phyloP scores from a whole-genome alignment of 2,113 vertebrate species.

The Ailurus styani region DNA sequence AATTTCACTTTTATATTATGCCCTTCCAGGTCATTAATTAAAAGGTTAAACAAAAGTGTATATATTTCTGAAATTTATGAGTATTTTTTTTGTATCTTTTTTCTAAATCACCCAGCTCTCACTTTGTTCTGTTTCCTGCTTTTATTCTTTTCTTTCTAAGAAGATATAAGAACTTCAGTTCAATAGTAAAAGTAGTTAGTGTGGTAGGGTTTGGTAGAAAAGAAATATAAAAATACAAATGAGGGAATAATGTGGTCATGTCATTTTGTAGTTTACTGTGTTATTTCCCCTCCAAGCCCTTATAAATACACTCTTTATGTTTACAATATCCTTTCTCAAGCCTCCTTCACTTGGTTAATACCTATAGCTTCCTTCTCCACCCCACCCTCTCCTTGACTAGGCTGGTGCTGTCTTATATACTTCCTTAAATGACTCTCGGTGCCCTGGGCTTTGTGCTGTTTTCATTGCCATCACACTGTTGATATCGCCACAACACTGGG shows the following conservation, averaged over 20 bases:
- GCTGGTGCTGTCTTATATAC: not conserved
- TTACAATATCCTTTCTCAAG: not conserved
- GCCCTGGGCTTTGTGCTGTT: not conserved
- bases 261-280: not conserved
- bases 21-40: slow-evolving; percentile 36
- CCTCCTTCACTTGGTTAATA: not conserved
- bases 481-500: not conserved
- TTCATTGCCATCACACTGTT: not conserved
- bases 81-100: not conserved
- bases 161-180: not conserved
- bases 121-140: not conserved
- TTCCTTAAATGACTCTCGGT: not conserved
- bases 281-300: not conserved
- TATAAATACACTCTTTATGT: not conserved
- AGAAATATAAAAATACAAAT: not conserved
- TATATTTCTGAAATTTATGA: not conserved
- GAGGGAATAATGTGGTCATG: not conserved
- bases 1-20: slow-evolving; percentile 62
- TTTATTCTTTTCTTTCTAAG: not conserved
- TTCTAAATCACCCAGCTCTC: not conserved
- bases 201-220: not conserved
- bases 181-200: not conserved
- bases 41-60: slow-evolving; percentile 43
- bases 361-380: not conserved
- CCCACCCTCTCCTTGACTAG: not conserved